phyloP scores from a whole-genome alignment of 2,797 vertebrate genomes.

The Thunnus albacares region DNA sequence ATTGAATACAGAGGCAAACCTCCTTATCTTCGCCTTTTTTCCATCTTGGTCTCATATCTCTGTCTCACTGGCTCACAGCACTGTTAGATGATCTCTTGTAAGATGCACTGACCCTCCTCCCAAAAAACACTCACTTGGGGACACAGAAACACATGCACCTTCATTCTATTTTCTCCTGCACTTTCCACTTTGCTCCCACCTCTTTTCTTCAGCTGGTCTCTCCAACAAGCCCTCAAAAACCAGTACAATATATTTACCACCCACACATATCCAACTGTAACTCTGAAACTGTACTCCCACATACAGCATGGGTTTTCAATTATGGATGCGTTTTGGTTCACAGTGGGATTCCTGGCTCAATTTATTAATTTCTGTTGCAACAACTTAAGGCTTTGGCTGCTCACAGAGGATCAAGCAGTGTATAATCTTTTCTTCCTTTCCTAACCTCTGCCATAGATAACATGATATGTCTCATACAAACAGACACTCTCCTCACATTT shows the following conservation, averaged over 20 bases:
- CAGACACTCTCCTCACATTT: background rate
- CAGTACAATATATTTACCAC: slow-evolving; percentile 57
- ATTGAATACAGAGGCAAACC: slow-evolving; percentile 1
- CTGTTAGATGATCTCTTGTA: slow-evolving; percentile 39
- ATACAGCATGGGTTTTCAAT: slow-evolving; percentile 66
- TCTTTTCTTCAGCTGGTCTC: slow-evolving; percentile 38
- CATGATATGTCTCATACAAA: slow-evolving; percentile 5
- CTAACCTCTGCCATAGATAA: slow-evolving; percentile 1
- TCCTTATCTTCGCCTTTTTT: slow-evolving; percentile 27
- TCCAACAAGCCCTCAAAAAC: slow-evolving; percentile 46
- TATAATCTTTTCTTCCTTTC: slow-evolving; percentile 30
- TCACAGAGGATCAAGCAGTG: slow-evolving; percentile 26
- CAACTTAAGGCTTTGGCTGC: slow-evolving; percentile 30
- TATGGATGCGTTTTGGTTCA: slow-evolving; percentile 68
- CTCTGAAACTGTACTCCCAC: slow-evolving; percentile 65
- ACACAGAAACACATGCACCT: slow-evolving; percentile 30
- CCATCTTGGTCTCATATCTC: slow-evolving; percentile 8
- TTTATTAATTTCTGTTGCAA: slow-evolving; percentile 63
- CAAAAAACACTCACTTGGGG: slow-evolving; percentile 24
- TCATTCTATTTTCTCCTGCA: slow-evolving; percentile 41
- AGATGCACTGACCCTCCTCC: slow-evolving; percentile 25
- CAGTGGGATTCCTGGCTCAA: slow-evolving; percentile 55
- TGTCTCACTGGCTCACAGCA: slow-evolving; percentile 13
- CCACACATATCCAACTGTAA: slow-evolving; percentile 62
- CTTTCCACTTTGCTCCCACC: slow-evolving; percentile 50